Evolutionary conservation across 30 jellyfish, hydroid and myxozoan genomes (phyloP).

Genomic region (Phacellophora camtschatica): DNA sequence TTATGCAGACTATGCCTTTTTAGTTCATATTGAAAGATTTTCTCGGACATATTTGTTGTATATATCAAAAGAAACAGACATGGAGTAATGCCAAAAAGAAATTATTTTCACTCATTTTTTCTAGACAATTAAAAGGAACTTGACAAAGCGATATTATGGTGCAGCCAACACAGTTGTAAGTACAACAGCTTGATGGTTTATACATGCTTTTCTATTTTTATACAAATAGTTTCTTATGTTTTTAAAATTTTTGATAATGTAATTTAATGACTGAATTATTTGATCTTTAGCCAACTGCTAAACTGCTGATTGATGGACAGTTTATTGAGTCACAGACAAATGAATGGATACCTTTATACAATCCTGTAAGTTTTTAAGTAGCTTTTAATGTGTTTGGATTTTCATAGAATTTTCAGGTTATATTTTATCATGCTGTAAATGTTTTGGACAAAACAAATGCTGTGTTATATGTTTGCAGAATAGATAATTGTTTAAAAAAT

Average conservation of each 20-base stretch:
- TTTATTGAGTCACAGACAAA: constrained; percentile 82
- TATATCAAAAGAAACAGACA: too few species aligned
- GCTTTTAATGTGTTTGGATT: neutral
- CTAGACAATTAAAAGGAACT: neutral
- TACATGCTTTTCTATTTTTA: neutral
- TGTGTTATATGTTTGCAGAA: too few species aligned
- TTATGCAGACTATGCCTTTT: too few species aligned
- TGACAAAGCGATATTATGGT: neutral
- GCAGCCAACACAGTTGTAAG: constrained; percentile 3
- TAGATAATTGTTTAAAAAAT: too few species aligned
- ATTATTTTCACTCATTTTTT: neutral
- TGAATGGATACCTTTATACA: constrained; percentile 86
- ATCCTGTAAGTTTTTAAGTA: constrained; percentile 72
- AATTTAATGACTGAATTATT: too few species aligned
- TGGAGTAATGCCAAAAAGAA: too few species aligned
- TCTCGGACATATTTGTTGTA: too few species aligned
- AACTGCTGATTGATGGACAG: constrained; percentile 87
- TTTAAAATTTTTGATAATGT: too few species aligned
- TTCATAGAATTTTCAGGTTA: neutral
- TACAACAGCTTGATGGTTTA: neutral
- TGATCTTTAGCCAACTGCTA: constrained; percentile 67
- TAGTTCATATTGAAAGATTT: too few species aligned
- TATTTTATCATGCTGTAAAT: too few species aligned
- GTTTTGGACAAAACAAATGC: too few species aligned
- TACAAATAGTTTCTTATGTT: neutral